Base-by-base conservation (phyloP, 2,113 vertebrate species). In the Himantopus leucocephalus region DNA sequence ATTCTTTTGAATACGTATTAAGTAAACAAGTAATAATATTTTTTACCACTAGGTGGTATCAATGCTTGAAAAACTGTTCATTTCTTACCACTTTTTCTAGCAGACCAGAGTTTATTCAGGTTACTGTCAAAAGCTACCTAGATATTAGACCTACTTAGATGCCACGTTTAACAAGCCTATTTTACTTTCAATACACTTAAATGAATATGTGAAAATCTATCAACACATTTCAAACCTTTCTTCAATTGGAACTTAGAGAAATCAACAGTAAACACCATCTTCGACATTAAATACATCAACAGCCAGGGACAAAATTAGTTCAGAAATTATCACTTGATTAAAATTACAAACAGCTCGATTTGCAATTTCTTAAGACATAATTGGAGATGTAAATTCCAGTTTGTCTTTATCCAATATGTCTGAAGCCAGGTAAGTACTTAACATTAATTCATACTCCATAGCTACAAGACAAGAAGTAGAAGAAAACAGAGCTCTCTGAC, bases 11-110 rank as follows among this genome's bases (percentile, higher is more conserved):
- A 20, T 13, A 68, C 0, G 0, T 8, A 50, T 67, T 83, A 78
- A 12, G 21, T 88, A 92, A 97, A 89, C n/a, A 37, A 91, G 83
- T 37, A 94, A 74, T 55, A 84, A 10, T 55, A 85, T 39, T 67
- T 90, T 88, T 75, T 78, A 75, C 97, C 97, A 94, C 95, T 97
- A 97, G 95, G 90, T 97, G 97, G 95, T 94, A 96, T 81, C 92
- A 62, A 53, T n/a, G 93, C 84, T 81, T 95, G 87, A 85, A 52
- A 87, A 92, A 91, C 12, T 29, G 21, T 85, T 89, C 53, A 71
- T 32, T 56, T 13, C 50, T 78, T 59, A 22, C 26, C 7, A 13
- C 52, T 94, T 92, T 81, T 92, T 75, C 68, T 55, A 79, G 50
- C 21, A 43, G 66, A 92, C n/a, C 21, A 37, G 21, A 71, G 43